Conservation (phyloP, 2,113 vertebrate genomes). For the Hassar affinis region DNA sequence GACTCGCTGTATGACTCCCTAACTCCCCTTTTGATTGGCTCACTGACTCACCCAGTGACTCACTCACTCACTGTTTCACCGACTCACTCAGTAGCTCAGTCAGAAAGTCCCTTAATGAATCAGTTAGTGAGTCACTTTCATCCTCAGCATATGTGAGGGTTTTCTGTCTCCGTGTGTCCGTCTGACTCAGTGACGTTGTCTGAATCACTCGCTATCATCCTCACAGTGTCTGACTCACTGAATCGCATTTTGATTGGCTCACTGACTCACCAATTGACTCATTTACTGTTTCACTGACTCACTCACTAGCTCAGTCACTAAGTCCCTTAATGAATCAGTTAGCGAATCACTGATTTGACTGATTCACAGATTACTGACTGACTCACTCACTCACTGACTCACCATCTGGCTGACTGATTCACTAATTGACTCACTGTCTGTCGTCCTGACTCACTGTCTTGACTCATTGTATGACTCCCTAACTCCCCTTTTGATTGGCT, state of each 20-base stretch:
- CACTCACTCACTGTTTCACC: too few relatives aligned
- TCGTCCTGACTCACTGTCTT: too few relatives aligned
- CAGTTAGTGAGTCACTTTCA: not conserved
- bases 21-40: too few relatives aligned
- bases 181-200: not conserved
- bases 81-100: not conserved
- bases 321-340: too few relatives aligned
- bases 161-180: not conserved
- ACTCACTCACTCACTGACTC: not conserved
- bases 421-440: too few relatives aligned
- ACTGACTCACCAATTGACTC: not conserved
- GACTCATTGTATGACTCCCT: too few relatives aligned
- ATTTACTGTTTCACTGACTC: not conserved
- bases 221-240: not conserved
- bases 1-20: too few relatives aligned
- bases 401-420: not conserved
- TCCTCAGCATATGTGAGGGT: not conserved
- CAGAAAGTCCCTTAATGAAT: not conserved
- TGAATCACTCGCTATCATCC: not conserved
- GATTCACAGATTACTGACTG: too few relatives aligned
- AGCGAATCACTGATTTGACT: too few relatives aligned
- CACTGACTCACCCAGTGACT: not conserved
- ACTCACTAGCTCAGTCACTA: not conserved
- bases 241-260: not conserved
- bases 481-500: not conserved